Evolutionary conservation across 1,140 invertebrate genomes (phyloP), one percentile per base, ranked within the genome.

Genomic region (Ctenoplectra terminalis): DNA sequence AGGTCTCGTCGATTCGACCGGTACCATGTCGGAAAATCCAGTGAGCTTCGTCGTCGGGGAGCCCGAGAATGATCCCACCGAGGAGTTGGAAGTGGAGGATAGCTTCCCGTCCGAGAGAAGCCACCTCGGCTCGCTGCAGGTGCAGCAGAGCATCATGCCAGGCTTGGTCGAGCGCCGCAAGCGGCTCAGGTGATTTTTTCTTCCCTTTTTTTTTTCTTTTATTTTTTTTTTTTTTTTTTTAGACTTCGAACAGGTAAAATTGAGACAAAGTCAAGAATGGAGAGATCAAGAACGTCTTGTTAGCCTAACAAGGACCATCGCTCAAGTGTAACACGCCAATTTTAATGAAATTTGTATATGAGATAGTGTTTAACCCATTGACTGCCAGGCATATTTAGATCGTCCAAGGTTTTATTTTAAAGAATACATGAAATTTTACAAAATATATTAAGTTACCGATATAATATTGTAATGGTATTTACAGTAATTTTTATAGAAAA

Each of bases 11-110:
- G 40, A 80, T 50, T 43, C 82, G 31, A 37, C 85, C 43, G 54
- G 17, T 43, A 73, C 34, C 26, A 93, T 93, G 92, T 86, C 92
- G 73, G 92, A 92, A 69, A 71, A 89, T 56, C 80, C 92, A 71
- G 94, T 94, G 52, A 94, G 94, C 85, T 94, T 95, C 87, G 93
- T 94, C 74, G 92, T 95, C 72, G 94, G 94, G 31, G 94, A 91
- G 9, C 91, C 91, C 26, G 93, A 94, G 78, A 90, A 89, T 23
- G 93, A 91, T 50, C 89, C 88, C 17, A 90, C 84, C 66, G 92
- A 94, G 79, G 93, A 94, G 64, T 88, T 90, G 58, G 94, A 94
- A 81, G 92, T 88, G 56, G 93, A 91, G 58, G 94, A 95, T 89
- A 92, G 89, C 70, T 95, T 95, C 63, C 94, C 94, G 26, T 85